Evolutionary conservation across 2,797 vertebrate genomes (phyloP), one percentile per base, ranked within the genome.

Genomic region (Coregonus ussuriensis): DNA sequence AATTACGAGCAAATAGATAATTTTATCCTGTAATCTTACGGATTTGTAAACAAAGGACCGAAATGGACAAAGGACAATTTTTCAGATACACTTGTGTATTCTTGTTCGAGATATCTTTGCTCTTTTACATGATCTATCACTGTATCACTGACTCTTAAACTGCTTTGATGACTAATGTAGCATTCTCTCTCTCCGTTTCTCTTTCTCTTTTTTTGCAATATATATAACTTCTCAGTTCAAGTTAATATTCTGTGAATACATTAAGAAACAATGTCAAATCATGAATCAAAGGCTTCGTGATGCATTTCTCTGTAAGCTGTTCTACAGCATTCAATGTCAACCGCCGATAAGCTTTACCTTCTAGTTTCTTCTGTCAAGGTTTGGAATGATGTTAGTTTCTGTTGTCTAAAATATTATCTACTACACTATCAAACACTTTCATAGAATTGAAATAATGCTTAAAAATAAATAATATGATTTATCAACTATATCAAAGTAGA

Each of bases 341-440:
- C 41, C 7, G 29, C 25, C 63, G 9, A 5, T 66, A 15, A 66
- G 16, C 33, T 47, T 79, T 75, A 54, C 9, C 15, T 74, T 74
- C 65, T 77, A 72, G 80, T 41, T 69, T 74, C 78, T 29, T 79
- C 75, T 29, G 79, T 54, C 29, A 79, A 84, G 16, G 74, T 82
- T 81, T 86, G 78, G 85, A 89, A 86, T 85, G 83, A 69, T 79
- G 13, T 79, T 53, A 75, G 73, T 79, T 82, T n/a, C 69, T 79
- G 62, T 74, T 59, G 69, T 18, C 62, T 66, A 82, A 80, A 76
- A 47, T 56, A 47, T 0, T 56, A 56, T 35, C 63, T 21, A 63
- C 71, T 54, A 81, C 66, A 73, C 77, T 77, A 71, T 67, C 78
- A 74, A 74, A 80, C 79, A 52, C 51, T 25, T 69, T 71, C 53